Evolutionary conservation across 2,888 invertebrate genomes (phyloP), one percentile per base, ranked within the genome.

Genomic region (Colostygia pectinataria): DNA sequence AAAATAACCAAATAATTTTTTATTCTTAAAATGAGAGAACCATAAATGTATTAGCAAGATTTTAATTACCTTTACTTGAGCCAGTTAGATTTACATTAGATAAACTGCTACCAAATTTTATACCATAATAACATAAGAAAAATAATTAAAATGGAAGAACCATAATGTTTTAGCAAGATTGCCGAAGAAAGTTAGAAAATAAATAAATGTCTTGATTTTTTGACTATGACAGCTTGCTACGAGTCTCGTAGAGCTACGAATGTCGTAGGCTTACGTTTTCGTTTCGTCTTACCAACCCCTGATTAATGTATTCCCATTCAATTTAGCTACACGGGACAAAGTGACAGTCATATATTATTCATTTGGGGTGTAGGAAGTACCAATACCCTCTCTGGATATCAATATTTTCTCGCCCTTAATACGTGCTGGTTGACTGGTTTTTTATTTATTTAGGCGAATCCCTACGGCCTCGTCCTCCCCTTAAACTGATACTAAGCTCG

Each of bases 381-480:
- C 44, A 50, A 46, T 27, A 45, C 47, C 51, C 49, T 43, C 42
- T 25, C 29, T 24, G 33, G 55, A 57, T 53, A 60, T 55, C 59
- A 55, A 60, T 60, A 55, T 60, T 57, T 57, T 45, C 57, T 45
- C 49, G 31, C 46, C 52, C 53, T 44, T 53, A 55, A 55, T 55
- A 57, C 53, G 54, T 48, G 55, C 55, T 57, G 52, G 56, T 50
- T 48, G 57, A 53, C 50, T 54, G 50, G 36, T 54, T 57, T 60
- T 57, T 56, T 60, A 61, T 61, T 63, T 61, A 61, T 55, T 59
- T 63, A 63, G 61, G 58, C 33, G 28, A 4, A 39, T 44, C 54
- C 54, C 44, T 18, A 14, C 25, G 47, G 48, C 47, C 41, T 31
- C 46, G 38, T 48, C 40, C 23, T 32, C 33, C 45, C 46, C 47